Evolutionary conservation across 2,888 invertebrate genomes (phyloP).

Genomic region (Drosophila subsilvestris): DNA sequence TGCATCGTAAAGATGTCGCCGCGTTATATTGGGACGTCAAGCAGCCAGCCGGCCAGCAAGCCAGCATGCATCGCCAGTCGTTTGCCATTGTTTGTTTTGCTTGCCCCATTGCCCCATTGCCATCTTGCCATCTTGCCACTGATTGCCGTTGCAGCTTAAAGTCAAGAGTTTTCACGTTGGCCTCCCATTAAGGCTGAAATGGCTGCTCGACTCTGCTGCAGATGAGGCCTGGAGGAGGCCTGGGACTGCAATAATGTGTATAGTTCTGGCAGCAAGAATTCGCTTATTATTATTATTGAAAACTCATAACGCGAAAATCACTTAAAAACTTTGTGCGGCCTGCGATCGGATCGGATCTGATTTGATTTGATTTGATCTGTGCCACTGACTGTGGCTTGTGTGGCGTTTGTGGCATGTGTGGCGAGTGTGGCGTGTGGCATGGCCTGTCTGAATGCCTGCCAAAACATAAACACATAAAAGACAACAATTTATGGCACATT

Average conservation of each 20-base stretch:
- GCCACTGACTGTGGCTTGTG: neutral
- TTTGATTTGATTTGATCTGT: slow-evolving; percentile 38
- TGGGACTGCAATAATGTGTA: neutral
- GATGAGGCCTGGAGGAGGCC: too few species aligned
- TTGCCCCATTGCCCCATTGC: slow-evolving; percentile 7
- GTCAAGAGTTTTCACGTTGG: neutral
- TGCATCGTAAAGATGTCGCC: slow-evolving; percentile 72
- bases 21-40: slow-evolving; percentile 64
- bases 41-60: slow-evolving; percentile 50
- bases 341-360: slow-evolving; percentile 57
- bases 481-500: slow-evolving; percentile 74
- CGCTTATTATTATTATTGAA: neutral
- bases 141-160: slow-evolving; percentile 1
- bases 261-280: neutral
- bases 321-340: neutral
- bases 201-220: too few species aligned
- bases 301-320: neutral
- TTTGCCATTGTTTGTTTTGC: slow-evolving; percentile 39
- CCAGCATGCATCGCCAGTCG: slow-evolving; percentile 24
- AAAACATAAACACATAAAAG: slow-evolving; percentile 62
- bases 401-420: neutral
- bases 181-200: neutral
- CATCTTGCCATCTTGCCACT: neutral
- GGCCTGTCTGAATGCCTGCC: slow-evolving; percentile 54
- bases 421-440: neutral